Percentiles rank a stretch among this genome's conserved stretches.
phyloP scores from a whole-genome alignment of 2,113 vertebrate species.

The Spea bombifrons region DNA sequence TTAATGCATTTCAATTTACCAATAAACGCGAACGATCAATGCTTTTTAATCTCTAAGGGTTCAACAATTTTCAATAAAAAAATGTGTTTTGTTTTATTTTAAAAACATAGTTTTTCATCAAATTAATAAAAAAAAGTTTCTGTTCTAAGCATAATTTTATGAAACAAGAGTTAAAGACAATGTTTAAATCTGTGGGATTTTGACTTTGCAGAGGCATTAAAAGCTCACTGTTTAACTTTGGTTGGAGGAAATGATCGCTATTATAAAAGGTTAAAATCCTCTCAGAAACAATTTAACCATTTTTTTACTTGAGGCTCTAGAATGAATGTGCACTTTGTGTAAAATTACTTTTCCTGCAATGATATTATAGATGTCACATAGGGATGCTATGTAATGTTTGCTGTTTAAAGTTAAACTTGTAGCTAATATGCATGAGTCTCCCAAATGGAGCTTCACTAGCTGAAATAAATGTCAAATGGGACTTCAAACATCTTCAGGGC shows the following conservation, averaged over 20 bases:
- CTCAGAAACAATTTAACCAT: not conserved
- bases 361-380: too few relatives aligned
- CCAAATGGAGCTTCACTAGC: too few relatives aligned
- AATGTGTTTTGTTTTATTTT: slow-evolving; percentile 2
- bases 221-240: not conserved
- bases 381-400: too few relatives aligned
- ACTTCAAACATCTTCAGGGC: too few relatives aligned
- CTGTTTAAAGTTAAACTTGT: too few relatives aligned
- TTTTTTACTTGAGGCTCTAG: slow-evolving; percentile 4
- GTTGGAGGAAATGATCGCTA: slow-evolving; percentile 11
- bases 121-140: not conserved
- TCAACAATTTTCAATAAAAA: slow-evolving; percentile 11
- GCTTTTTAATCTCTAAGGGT: slow-evolving; percentile 8
- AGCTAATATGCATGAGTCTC: too few relatives aligned
- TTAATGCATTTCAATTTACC: slow-evolving; percentile 8
- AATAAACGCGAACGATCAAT: slow-evolving; percentile 21
- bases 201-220: not conserved
- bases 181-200: not conserved
- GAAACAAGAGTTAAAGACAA: not conserved
- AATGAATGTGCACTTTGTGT: slow-evolving; percentile 1
- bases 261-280: slow-evolving; percentile 5
- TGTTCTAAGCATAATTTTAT: slow-evolving; percentile 10
- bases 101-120: not conserved
- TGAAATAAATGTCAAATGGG: too few relatives aligned
- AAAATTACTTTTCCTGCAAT: too few relatives aligned